Evolutionary conservation across 2,797 vertebrate species (phyloP).

Genomic region (Takifugu rubripes): DNA sequence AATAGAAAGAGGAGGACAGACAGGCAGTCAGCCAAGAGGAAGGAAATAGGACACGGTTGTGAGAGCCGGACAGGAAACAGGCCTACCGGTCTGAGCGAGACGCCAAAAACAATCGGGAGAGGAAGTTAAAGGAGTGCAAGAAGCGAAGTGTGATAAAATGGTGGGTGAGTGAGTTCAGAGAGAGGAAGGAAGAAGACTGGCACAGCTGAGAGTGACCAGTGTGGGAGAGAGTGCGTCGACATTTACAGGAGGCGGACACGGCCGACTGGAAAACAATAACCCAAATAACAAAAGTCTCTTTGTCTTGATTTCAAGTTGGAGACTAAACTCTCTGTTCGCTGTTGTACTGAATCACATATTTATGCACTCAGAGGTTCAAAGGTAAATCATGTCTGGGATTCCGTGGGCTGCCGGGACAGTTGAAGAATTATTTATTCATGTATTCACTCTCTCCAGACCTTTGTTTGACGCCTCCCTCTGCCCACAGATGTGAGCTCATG

Average conservation of each 20-base stretch:
- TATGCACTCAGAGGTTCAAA: background rate
- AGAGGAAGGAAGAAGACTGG: constrained; percentile 34
- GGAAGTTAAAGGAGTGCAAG: constrained; percentile 12
- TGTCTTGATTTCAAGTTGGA: constrained; percentile 3
- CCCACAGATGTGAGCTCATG: too few species aligned
- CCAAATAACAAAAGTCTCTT: constrained; percentile 19
- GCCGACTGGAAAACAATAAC: constrained; percentile 27
- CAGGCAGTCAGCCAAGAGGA: constrained; percentile 9
- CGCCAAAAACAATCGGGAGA: background rate
- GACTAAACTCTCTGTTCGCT: background rate
- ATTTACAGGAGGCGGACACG: constrained; percentile 22
- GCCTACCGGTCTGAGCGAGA: background rate
- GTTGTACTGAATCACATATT: background rate
- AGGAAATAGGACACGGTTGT: constrained; percentile 7
- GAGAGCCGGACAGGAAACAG: constrained; percentile 18
- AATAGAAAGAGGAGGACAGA: constrained; percentile 12
- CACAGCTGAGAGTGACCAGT: constrained; percentile 51
- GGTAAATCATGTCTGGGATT: background rate
- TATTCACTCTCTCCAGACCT: too few species aligned
- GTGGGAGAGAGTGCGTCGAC: constrained; percentile 32
- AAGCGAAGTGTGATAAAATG: constrained; percentile 11
- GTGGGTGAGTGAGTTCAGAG: constrained; percentile 14
- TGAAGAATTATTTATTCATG: too few species aligned
- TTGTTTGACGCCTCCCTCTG: too few species aligned
- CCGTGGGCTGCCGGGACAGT: too few species aligned